Conservation (phyloP, 2,113 vertebrate species). For the Ciconia boyciana region DNA sequence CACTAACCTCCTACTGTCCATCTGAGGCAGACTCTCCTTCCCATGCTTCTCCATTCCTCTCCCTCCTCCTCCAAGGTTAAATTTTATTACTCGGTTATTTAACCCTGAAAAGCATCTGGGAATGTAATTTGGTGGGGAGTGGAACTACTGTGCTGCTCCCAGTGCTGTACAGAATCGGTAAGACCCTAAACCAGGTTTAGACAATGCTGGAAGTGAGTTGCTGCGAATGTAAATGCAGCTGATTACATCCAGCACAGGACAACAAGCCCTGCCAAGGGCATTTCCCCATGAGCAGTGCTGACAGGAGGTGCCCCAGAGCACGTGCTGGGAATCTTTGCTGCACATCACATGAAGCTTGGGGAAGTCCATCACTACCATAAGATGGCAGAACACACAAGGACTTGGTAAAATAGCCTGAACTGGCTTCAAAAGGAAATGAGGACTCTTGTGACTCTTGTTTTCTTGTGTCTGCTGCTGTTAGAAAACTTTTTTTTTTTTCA, state of each 20-base stretch:
- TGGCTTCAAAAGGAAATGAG: background rate
- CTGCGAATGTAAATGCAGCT: background rate
- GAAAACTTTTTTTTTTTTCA: background rate
- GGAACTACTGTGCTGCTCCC: background rate
- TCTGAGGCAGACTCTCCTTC: background rate
- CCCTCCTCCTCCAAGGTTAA: background rate
- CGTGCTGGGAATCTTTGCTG: background rate
- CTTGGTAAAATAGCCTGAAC: background rate
- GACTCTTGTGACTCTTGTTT: background rate
- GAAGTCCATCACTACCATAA: background rate
- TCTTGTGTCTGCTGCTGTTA: background rate
- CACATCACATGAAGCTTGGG: background rate
- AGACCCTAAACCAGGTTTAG: background rate
- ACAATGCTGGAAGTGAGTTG: background rate
- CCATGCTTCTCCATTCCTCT: background rate
- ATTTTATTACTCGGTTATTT: background rate
- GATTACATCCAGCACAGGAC: background rate
- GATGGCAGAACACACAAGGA: background rate
- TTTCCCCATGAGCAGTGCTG: background rate
- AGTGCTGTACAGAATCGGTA: background rate
- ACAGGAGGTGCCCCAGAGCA: background rate
- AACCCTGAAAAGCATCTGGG: background rate
- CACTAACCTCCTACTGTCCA: background rate
- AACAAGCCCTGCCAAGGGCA: background rate
- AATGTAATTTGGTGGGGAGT: background rate